These are phyloP conservation scores for Agriopis leucophaearia DNA, from an alignment of 2,888 invertebrate species.

Conservation along the genomic window DNA sequence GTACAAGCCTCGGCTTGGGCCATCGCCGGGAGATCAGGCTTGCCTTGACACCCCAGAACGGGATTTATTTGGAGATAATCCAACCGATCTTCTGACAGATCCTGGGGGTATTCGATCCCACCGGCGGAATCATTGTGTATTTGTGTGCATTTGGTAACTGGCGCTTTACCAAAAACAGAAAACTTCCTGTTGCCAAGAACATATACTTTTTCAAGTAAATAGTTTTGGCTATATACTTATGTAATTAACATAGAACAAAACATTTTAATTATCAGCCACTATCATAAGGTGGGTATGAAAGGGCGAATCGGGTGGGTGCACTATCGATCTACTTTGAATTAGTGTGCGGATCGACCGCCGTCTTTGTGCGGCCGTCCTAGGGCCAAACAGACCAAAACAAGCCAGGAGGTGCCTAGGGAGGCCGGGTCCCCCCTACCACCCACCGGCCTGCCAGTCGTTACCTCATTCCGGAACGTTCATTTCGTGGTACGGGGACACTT, in stretches of 20 bases:
- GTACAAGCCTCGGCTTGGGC: no score
- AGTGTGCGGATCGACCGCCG: constrained; percentile 85
- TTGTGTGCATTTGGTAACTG: no score
- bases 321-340: constrained; percentile 86
- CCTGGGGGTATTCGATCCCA: no score
- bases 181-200: no score
- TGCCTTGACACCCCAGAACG: no score
- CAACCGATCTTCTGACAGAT: no score
- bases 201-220: no score
- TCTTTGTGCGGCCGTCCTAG: constrained; percentile 84
- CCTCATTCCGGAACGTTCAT: constrained; percentile 66
- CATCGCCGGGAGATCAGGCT: no score
- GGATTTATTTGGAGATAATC: no score
- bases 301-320: constrained; percentile 79
- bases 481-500: constrained; percentile 65
- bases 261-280: constrained; percentile 74
- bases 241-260: constrained; percentile 52
- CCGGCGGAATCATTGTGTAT: no score
- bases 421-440: constrained; percentile 56
- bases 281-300: constrained; percentile 77
- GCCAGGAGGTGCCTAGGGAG: constrained; percentile 46
- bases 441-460: constrained; percentile 68
- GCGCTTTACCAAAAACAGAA: no score
- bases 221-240: constrained; percentile 4
- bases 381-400: constrained; percentile 87